Base-by-base conservation (phyloP, 2,113 vertebrate species). In the Chloebia gouldiae region DNA sequence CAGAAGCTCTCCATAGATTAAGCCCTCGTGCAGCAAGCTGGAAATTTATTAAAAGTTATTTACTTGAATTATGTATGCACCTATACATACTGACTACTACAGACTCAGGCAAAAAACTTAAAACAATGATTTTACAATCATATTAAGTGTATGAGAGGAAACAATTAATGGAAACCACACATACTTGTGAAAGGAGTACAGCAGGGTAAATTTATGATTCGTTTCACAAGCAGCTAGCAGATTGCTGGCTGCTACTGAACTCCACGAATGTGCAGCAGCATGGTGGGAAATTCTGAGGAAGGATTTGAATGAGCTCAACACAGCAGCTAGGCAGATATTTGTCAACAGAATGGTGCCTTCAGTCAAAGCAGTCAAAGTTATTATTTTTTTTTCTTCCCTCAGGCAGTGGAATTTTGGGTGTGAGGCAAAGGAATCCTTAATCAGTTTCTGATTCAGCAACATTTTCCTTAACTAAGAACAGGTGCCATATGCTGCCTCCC, bases 361-460 rank as follows among this genome's bases (percentile, higher is more conserved):
- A 49, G 59, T 53, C 59, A 51, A 90, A 94, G 53, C 70, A 49
- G 59, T 53, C 59, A 51, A 90, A 94, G 53, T 78, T 73, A 69
- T 2, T 50, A 72, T 87, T 84, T 19, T 64, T 54, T 88, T 56
- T 90, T 30, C 76, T 81, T 72, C 51, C 94, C 72, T 54, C 70
- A 27, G 72, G 75, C 96, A 93, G n/a, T 63, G 28, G 77, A 88
- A 89, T 56, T 85, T 69, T 70, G 57, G 50, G 64, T 86, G 64
- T 95, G 40, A 81, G 91, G 88, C 53, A 86, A 56, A 93, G 50
- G 65, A 88, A 96, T 86, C 19, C 77, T 51, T 72, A 86, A 79
- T 49, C 53, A 44, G 39, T 81, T 54, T 40, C 27, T 84, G 37
- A 86, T 11, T 81, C 81, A 78, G 86, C 42, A 91, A 49, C n/a